Base-by-base conservation (phyloP, 2,113 vertebrate species). In the Clarias gariepinus region DNA sequence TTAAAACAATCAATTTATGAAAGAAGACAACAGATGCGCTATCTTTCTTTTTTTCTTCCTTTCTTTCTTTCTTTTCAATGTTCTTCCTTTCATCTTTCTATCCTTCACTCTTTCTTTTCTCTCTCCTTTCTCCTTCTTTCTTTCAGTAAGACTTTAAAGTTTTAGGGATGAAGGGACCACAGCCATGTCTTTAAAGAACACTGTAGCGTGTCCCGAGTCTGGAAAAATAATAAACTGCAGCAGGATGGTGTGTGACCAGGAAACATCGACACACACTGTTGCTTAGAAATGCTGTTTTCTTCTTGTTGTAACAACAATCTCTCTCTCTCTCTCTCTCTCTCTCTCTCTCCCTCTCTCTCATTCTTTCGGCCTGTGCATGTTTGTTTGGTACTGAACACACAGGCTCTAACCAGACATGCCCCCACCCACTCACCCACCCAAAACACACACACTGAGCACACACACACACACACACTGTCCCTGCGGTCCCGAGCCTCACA, bases 401-500 rank as follows among this genome's bases (percentile, higher is more conserved):
- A 23, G 57, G 66, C 33, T 18, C 16, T 23, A 60, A 47, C 61
- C 85, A 84, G 55, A 84, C 76, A 58, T 71, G 15, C 53, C 33
- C 61, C 2, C 85, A 74, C 81, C 47, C 83, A 61, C 84, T 60
- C 16, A 61, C 2, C 16, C 73, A 47, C 11, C n/a, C 2, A 28
- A 28, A 6, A 63, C 61, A 63, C 19, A 63, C 21, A 21, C 61
- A 21, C 4, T 8, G 6, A 11, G 30, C 74, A 41, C 53, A 52
- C 64, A 23, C 74, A 52, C 61, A 33, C 78, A 63, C 76, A 60
- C 91, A 80, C 68, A 68, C 47, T 57, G 18, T 83, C 89, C 85
- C 85, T 78, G 82, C 89, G 85, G 91, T 88, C 88, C 87, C 89
- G 89, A 82, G 90, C 90, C 88, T 91, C 90, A 84, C 66, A 61